These are phyloP conservation scores for Allolobophora icterica DNA, from an alignment of 2,888 invertebrate species.

Conservation along the genomic window DNA sequence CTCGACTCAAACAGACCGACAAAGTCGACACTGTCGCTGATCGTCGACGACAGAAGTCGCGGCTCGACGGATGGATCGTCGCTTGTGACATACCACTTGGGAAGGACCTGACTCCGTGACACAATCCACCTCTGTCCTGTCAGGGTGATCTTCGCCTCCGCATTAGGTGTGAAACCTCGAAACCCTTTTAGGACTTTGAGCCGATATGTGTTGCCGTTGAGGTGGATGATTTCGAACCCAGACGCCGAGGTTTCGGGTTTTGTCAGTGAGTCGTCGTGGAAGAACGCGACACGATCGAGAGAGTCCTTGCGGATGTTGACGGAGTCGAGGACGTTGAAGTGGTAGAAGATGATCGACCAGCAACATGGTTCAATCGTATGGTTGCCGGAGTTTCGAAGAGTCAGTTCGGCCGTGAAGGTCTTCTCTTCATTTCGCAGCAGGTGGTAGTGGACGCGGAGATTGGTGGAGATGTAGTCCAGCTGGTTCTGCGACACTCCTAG, in stretches of 20 bases:
- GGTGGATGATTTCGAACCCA: neutral
- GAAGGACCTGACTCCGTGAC: conserved; percentile 34
- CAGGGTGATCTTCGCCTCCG: neutral
- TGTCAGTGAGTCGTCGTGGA: neutral
- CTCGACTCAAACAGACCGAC: neutral
- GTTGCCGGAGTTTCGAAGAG: conserved; percentile 26
- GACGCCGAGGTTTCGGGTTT: neutral
- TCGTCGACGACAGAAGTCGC: conserved; percentile 30
- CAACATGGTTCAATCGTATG: conserved; percentile 30
- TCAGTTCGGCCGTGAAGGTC: conserved; percentile 31
- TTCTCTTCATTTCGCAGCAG: conserved; percentile 35
- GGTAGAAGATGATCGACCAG: conserved; percentile 39
- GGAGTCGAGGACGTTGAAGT: conserved; percentile 31
- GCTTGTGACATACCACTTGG: conserved; percentile 39
- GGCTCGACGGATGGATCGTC: neutral
- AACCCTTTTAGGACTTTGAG: neutral
- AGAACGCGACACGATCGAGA: neutral
- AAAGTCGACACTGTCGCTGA: conserved; percentile 12
- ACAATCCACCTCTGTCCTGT: conserved; percentile 31
- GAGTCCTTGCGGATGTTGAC: neutral
- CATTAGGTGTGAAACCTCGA: neutral
- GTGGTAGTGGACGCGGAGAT: conserved; percentile 31
- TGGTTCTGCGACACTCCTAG: conserved; percentile 13
- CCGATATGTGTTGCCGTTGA: conserved; percentile 10
- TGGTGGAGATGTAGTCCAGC: conserved; percentile 37